These are phyloP conservation scores for Penaeus japonicus DNA, from an alignment of 1,140 invertebrate species.

Conservation along the genomic window DNA sequence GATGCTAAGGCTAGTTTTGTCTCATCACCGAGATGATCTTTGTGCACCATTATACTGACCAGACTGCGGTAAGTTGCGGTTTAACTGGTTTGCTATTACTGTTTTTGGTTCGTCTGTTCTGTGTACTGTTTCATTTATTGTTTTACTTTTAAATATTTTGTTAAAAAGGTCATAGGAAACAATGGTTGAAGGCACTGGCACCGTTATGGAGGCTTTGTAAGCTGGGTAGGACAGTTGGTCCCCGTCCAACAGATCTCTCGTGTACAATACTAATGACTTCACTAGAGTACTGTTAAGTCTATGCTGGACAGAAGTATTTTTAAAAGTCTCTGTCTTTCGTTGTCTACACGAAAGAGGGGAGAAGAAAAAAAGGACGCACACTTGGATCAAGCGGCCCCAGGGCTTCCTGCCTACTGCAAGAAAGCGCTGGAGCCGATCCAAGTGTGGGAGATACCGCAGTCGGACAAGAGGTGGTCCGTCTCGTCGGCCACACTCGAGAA, in stretches of 20 bases:
- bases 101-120: conserved; percentile 8
- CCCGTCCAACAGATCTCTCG: conserved; percentile 46
- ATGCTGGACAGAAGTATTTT: conserved; percentile 47
- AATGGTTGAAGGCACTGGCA: conserved; percentile 55
- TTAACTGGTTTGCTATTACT: background rate
- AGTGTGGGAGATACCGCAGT: conserved; percentile 37
- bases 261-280: conserved; percentile 44
- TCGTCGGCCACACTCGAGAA: conserved; percentile 74
- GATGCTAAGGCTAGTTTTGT: conserved; percentile 14
- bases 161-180: conserved; percentile 42
- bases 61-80: conserved; percentile 22
- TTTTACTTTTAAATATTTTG: background rate
- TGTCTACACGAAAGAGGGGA: conserved; percentile 44
- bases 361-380: conserved; percentile 16
- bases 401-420: conserved; percentile 26
- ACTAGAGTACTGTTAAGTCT: conserved; percentile 51
- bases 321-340: conserved; percentile 38
- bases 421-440: conserved; percentile 40
- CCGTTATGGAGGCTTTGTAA: conserved; percentile 53
- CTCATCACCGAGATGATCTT: conserved; percentile 38
- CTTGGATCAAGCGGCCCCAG: background rate
- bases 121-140: too few species aligned
- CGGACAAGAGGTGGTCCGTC: conserved; percentile 67
- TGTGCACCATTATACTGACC: conserved; percentile 39
- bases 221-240: conserved; percentile 48